phyloP scores from a whole-genome alignment of 2,113 vertebrate genomes.

The Corydoras maculifer region DNA sequence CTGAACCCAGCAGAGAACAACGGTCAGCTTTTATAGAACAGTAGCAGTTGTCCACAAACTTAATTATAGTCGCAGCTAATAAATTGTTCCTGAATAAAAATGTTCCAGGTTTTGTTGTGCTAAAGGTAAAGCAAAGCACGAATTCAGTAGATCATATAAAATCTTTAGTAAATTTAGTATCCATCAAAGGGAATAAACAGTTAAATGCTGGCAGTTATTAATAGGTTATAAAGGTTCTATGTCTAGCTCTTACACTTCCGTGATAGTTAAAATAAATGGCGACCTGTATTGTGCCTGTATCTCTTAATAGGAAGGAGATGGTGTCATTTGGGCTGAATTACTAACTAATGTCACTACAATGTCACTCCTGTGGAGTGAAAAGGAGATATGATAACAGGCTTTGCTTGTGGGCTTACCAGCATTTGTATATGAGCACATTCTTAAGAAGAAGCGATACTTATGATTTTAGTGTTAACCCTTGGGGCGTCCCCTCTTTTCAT shows the following conservation, averaged over 20 bases:
- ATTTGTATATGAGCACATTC: slow-evolving; percentile 19
- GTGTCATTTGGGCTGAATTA: slow-evolving; percentile 51
- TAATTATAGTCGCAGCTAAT: too few relatives aligned
- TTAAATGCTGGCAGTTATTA: slow-evolving; percentile 13
- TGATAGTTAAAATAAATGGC: slow-evolving; percentile 31
- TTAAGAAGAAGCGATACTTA: slow-evolving; percentile 46
- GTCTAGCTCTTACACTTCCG: slow-evolving; percentile 10
- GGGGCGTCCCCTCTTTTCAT: slow-evolving; percentile 28
- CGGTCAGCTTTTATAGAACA: too few relatives aligned
- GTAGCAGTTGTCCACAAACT: too few relatives aligned
- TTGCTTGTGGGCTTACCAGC: slow-evolving; percentile 14
- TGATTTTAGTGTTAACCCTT: slow-evolving; percentile 52
- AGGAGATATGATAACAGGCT: slow-evolving; percentile 55
- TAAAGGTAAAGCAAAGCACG: not conserved
- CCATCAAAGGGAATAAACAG: slow-evolving; percentile 4
- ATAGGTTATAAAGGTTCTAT: not conserved
- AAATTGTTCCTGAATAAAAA: too few relatives aligned
- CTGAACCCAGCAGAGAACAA: too few relatives aligned
- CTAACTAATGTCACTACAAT: slow-evolving; percentile 48
- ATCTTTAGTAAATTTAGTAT: slow-evolving; percentile 5
- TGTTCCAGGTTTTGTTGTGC: not conserved
- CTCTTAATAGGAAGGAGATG: slow-evolving; percentile 19
- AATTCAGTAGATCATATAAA: not conserved
- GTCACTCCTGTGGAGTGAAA: slow-evolving; percentile 50
- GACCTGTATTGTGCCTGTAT: slow-evolving; percentile 3